Base-by-base conservation (phyloP, 2,113 vertebrate species). In the Myrmecophaga tridactyla region DNA sequence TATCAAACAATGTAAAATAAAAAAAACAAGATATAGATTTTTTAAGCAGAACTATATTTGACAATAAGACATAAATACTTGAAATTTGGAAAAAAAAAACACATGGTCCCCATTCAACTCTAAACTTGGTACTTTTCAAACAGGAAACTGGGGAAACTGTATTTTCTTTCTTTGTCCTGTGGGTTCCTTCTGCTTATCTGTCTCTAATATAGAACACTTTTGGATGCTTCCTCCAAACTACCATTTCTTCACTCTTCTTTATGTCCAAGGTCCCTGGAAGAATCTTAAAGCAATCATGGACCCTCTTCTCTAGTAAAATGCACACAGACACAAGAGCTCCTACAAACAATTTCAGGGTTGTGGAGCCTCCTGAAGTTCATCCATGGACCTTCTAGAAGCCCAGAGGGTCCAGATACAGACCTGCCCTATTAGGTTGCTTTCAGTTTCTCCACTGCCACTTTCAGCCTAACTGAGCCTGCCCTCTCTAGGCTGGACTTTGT, bases 101-200 rank as follows among this genome's bases (percentile, higher is more conserved):
- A 20, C 7, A 11, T 4, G 10, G 5, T 53, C 82, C 46, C 25
- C 39, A 15, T 7, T 81, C 43, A 43, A 39, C n/a, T 70, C n/a
- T 78, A 62, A 96, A 83, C 15, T 36, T 91, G 29, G 11, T n/a
- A 76, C 2, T 3, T 69, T 76, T 86, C 82, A 83, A 89, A 73
- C 23, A 92, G 27, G 69, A 93, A 56, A 56, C 51, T 43, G 4
- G 34, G 67, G 25, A 87, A 5, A 7, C 63, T 90, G 21, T 17
- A 36, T 2, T 34, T 72, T 76, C 12, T 78, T 34, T 39, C 73
- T 83, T 90, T 34, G 27, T 29, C 21, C 14, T n/a, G 12, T 20
- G 63, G 27, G 67, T 46, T 67, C 20, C 27, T 48, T 56, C 48
- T 82, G n/a, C n/a, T 93, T 36, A 46, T 31, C 76, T 83, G 29